phyloP scores from a whole-genome alignment of 2,888 invertebrate species.

The Hydropsyche betteni region DNA sequence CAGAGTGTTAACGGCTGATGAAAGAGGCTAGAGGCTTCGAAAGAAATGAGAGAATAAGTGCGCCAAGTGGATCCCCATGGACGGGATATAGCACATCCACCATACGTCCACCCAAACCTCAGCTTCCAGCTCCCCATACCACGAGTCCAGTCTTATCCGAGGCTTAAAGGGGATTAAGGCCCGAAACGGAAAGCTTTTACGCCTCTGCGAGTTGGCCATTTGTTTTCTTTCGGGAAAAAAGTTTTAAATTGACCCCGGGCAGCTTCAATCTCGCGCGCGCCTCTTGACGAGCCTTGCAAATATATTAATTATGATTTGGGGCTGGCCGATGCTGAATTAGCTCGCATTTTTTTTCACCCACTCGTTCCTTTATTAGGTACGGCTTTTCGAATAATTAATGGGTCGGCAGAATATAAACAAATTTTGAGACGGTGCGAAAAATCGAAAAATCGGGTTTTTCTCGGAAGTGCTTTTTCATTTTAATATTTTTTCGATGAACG shows the following conservation, averaged over 20 bases:
- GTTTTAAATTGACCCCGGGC: constrained; percentile 43
- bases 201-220: constrained; percentile 44
- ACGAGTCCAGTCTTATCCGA: constrained; percentile 39
- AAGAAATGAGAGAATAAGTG: constrained; percentile 44
- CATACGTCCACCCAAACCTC: constrained; percentile 2
- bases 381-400: constrained; percentile 5
- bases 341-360: constrained; percentile 6
- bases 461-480: no score
- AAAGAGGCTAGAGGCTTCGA: constrained; percentile 36
- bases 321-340: constrained; percentile 22
- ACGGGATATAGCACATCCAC: constrained; percentile 33
- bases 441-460: constrained; percentile 5
- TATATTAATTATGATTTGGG: constrained; percentile 35
- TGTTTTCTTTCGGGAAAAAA: constrained; percentile 45
- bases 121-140: background rate
- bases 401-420: constrained; percentile 14
- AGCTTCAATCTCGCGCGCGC: constrained; percentile 2
- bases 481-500: no score
- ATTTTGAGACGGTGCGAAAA: constrained; percentile 14
- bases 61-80: constrained; percentile 40
- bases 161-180: constrained; percentile 45
- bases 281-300: constrained; percentile 28
- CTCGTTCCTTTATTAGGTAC: background rate
- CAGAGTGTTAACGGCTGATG: constrained; percentile 32
- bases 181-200: constrained; percentile 45